Percentiles rank a stretch among this genome's conserved stretches.
Conservation (phyloP, 2,888 invertebrate species). For the Sesia bembeciformis region DNA sequence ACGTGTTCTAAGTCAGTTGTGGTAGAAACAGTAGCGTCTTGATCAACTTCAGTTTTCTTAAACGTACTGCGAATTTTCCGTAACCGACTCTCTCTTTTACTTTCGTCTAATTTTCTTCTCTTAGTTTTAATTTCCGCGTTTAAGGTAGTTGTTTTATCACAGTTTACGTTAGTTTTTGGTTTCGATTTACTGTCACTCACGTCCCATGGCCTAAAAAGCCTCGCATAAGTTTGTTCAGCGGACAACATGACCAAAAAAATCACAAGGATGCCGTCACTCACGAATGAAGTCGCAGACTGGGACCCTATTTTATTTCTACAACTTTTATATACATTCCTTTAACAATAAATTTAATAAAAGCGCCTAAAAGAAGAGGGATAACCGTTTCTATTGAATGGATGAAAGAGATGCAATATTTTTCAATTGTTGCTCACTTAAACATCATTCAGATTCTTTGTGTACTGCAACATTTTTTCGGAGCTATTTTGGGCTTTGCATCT, state of each 20-base stretch:
- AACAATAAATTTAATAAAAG: slow-evolving; percentile 73
- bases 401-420: slow-evolving; percentile 72
- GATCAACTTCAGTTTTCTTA: slow-evolving; percentile 50
- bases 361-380: slow-evolving; percentile 60
- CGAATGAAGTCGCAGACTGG: slow-evolving; percentile 49
- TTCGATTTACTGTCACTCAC: slow-evolving; percentile 40
- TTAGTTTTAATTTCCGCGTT: slow-evolving; percentile 23
- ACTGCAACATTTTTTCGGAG: neutral
- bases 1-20: slow-evolving; percentile 56
- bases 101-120: slow-evolving; percentile 36
- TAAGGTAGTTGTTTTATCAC: slow-evolving; percentile 17
- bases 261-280: slow-evolving; percentile 35
- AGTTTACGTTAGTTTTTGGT: slow-evolving; percentile 13
- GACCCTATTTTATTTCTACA: slow-evolving; percentile 62
- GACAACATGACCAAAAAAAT: slow-evolving; percentile 37
- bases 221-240: slow-evolving; percentile 54
- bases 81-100: slow-evolving; percentile 51
- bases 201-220: slow-evolving; percentile 78
- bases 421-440: slow-evolving; percentile 70
- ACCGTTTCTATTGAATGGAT: slow-evolving; percentile 51
- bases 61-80: slow-evolving; percentile 62
- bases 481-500: slow-evolving; percentile 17
- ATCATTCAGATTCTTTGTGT: slow-evolving; percentile 16
- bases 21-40: slow-evolving; percentile 75
- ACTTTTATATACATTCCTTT: slow-evolving; percentile 71